A percentile compares a stretch with the other conserved stretches of the same genome.
phyloP scores from a whole-genome alignment of 2,797 vertebrate species.

The Poecilia velifera region DNA sequence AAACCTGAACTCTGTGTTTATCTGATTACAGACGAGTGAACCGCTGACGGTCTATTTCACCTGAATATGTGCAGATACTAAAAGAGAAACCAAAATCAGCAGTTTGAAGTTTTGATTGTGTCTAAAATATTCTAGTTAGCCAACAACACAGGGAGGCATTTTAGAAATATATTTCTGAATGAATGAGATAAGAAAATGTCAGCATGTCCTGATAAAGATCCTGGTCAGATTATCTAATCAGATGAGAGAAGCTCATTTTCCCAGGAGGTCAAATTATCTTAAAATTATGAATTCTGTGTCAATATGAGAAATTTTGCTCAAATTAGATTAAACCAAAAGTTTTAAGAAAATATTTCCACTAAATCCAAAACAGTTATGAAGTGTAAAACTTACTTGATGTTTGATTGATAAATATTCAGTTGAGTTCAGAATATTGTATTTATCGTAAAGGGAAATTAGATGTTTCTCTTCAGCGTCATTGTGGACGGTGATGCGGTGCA shows the following conservation, averaged over 20 bases:
- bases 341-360: neutral
- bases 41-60: neutral
- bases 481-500: no score
- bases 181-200: neutral
- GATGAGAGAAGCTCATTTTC: neutral
- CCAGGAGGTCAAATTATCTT: neutral
- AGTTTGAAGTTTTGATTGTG: neutral
- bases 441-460: no score
- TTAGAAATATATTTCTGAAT: neutral
- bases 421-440: no score
- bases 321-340: neutral
- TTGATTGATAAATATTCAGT: neutral
- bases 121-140: neutral
- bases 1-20: neutral
- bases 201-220: neutral
- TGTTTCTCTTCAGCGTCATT: no score
- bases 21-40: neutral
- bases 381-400: neutral
- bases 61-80: neutral
- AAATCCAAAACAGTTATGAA: neutral
- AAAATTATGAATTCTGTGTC: neutral
- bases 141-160: neutral
- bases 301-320: neutral
- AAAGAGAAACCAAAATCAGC: neutral
- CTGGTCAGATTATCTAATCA: neutral